A percentile compares a stretch with the other conserved stretches of the same genome.
Conservation (phyloP, 2,888 invertebrate species). For the Drosophila neotestacea region DNA sequence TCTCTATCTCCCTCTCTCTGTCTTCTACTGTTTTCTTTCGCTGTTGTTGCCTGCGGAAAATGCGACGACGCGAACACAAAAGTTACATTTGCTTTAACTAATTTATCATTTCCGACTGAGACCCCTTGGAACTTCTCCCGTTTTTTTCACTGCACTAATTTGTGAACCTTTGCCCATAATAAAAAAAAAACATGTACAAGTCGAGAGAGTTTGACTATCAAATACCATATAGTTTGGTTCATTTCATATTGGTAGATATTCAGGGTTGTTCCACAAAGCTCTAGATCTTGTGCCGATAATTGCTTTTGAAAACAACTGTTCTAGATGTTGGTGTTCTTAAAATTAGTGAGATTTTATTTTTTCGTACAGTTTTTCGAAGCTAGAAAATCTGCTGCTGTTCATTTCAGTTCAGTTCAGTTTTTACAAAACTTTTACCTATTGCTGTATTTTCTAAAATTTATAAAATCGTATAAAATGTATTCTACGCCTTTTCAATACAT, state of each 20-base stretch:
- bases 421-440: no score
- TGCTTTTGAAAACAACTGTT: no score
- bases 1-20: neutral
- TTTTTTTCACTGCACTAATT: constrained; percentile 41
- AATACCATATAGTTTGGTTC: neutral
- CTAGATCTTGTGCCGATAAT: no score
- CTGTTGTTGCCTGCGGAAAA: constrained; percentile 17
- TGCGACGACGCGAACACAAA: constrained; percentile 32
- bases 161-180: constrained; percentile 44
- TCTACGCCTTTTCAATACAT: no score
- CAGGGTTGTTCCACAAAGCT: no score
- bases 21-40: constrained; percentile 3
- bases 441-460: no score
- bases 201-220: neutral
- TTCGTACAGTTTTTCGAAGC: no score
- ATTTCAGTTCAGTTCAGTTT: no score
- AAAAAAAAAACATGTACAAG: neutral
- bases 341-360: no score
- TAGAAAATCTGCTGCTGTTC: no score
- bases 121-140: constrained; percentile 5
- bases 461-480: no score
- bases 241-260: neutral
- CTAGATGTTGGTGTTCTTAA: no score
- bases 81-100: constrained; percentile 49
- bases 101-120: constrained; percentile 56